Evolutionary conservation across 2,113 vertebrate genomes (phyloP), one percentile per base, ranked within the genome.

Genomic region (Pseudolaguvia tuberculata): DNA sequence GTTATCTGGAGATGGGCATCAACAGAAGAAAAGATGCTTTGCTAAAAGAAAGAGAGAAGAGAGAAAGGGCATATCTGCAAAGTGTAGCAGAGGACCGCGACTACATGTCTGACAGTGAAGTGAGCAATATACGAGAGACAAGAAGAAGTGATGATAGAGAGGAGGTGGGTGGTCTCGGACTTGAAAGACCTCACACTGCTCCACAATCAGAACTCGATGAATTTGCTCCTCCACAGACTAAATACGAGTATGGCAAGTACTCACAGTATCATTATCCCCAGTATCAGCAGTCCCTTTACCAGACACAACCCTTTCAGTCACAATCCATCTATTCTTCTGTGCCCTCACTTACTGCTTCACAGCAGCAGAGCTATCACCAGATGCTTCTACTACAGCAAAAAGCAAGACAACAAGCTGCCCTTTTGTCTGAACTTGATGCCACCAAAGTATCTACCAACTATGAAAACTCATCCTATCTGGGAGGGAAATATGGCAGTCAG

Each of bases 51-150:
- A 90, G 97, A 75, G 96, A 99, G 84, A 98, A 99, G 82, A 91
- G 96, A 65, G 97, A 99, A 84, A 86, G 96, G 75, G 97, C 96
- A 35, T 99, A 99, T 82, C 90, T 99, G 70, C 97, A 98, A 83
- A 94, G 96, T 58, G 96, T 99, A 81, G 97, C 97, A 1, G 97
- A 99, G 82, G 97, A 99, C 78, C 91, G 97, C 3, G 97, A 98
- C 84, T 99, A 99, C 75, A 98, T 99, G 96, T 99, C 97, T 48
- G 97, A 99, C 85, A 99, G 97, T 81, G 97, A 99, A 86, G 95
- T 99, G 77, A 97, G 92, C 83, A 96, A 92, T 82, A 91, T 94
- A 69, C 91, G 96, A 27, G 94, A 96, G 71, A 91, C 92, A 10
- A 92, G 93, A 78, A 93, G n/a, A 52, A 83, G 79, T 52, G 83